A percentile compares a stretch with the other conserved stretches of the same genome.
These are phyloP conservation scores for Anser cygnoides DNA, from an alignment of 2,113 vertebrate genomes.

Conservation along the genomic window DNA sequence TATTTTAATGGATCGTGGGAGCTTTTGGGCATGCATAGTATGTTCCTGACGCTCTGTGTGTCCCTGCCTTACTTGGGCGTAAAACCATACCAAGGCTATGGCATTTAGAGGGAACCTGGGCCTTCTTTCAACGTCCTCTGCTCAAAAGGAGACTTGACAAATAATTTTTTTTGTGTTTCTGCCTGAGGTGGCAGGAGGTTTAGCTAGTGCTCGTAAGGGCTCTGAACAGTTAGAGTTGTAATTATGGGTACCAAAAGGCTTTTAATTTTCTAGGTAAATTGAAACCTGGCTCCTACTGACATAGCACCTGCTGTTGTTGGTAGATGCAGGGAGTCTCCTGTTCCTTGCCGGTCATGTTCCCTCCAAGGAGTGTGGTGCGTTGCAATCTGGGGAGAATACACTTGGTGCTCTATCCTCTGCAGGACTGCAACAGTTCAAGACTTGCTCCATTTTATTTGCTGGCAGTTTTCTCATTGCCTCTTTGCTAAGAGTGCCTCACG, in stretches of 20 bases:
- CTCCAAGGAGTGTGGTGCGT: not conserved
- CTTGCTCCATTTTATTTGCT: not conserved
- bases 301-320: not conserved
- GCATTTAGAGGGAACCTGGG: not conserved
- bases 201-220: not conserved
- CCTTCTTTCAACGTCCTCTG: not conserved
- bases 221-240: not conserved
- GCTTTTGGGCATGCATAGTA: rapidly evolving
- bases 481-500: not conserved
- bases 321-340: not conserved
- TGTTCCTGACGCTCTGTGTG: not conserved
- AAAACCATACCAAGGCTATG: rapidly evolving
- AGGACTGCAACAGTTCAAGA: not conserved
- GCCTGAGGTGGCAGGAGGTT: not conserved
- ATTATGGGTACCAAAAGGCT: not conserved
- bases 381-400: not conserved
- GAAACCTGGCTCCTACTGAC: not conserved
- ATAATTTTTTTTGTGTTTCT: not conserved
- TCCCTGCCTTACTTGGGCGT: not conserved
- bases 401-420: not conserved
- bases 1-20: not conserved
- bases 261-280: not conserved
- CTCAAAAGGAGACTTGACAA: not conserved
- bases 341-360: not conserved
- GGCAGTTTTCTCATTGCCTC: not conserved